A percentile compares a stretch with the other conserved stretches of the same genome.
Evolutionary conservation across 1,140 invertebrate species (phyloP).

Genomic region (Sesamia nonagrioides): DNA sequence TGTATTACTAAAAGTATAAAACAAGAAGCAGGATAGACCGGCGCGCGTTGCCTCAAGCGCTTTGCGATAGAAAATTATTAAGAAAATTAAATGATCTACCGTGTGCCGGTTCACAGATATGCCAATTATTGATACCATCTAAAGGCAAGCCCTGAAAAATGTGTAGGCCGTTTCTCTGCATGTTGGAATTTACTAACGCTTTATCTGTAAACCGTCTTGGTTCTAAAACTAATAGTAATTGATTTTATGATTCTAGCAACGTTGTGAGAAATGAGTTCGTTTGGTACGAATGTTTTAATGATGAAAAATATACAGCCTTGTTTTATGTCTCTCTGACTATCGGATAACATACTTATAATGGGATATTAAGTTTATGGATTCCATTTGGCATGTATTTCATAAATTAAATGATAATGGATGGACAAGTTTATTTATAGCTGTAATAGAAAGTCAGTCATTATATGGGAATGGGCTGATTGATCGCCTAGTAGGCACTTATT

Average conservation of each 20-base stretch:
- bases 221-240: slow-evolving; percentile 76
- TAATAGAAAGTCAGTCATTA: neutral
- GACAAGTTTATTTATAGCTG: slow-evolving; percentile 1
- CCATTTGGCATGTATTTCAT: neutral
- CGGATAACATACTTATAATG: slow-evolving; percentile 9
- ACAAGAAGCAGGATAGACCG: slow-evolving; percentile 69
- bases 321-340: slow-evolving; percentile 12
- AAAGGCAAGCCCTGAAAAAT: slow-evolving; percentile 72
- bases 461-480: slow-evolving; percentile 29
- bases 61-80: slow-evolving; percentile 86
- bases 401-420: slow-evolving; percentile 9
- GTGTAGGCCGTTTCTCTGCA: slow-evolving; percentile 73
- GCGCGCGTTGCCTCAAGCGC: slow-evolving; percentile 70
- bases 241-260: slow-evolving; percentile 69
- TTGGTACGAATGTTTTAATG: slow-evolving; percentile 47
- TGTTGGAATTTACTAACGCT: slow-evolving; percentile 74
- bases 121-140: slow-evolving; percentile 84
- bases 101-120: slow-evolving; percentile 79
- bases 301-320: slow-evolving; percentile 39
- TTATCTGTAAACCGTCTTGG: slow-evolving; percentile 69
- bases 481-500: neutral
- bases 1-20: slow-evolving; percentile 75
- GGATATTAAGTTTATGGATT: slow-evolving; percentile 24
- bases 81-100: slow-evolving; percentile 87
- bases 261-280: slow-evolving; percentile 46